Evolutionary conservation across 2,888 invertebrate species (phyloP).

Genomic region (Acleris holmiana): DNA sequence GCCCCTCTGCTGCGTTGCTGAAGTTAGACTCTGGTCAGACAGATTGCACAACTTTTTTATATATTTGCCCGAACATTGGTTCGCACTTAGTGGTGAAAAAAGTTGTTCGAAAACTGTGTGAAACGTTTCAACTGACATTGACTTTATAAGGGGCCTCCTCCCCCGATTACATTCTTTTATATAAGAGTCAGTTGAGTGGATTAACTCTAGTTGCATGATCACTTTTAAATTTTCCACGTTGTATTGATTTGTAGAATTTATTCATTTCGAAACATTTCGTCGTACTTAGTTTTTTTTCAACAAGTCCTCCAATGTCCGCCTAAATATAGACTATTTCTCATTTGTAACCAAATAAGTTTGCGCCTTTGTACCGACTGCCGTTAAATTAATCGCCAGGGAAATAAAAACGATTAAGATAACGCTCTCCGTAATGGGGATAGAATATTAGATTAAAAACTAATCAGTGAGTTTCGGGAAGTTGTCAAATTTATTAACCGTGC

Average conservation of each 20-base stretch:
- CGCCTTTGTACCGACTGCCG: background rate
- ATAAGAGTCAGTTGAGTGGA: no score
- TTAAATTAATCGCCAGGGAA: conserved; percentile 28
- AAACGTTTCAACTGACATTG: conserved; percentile 12
- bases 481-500: conserved; percentile 34
- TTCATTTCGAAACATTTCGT: no score
- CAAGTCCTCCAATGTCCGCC: no score
- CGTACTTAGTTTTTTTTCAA: no score
- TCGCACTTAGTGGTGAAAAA: conserved; percentile 32
- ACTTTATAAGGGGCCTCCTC: background rate
- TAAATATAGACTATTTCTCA: background rate
- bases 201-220: no score
- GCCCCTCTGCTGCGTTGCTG: conserved; percentile 2
- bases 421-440: conserved; percentile 26
- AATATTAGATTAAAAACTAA: conserved; percentile 37
- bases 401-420: conserved; percentile 23
- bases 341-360: background rate
- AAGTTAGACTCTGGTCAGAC: conserved; percentile 17
- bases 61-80: conserved; percentile 26
- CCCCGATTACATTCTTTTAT: no score
- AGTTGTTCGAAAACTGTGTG: conserved; percentile 24
- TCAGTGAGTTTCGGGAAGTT: conserved; percentile 33
- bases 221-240: no score
- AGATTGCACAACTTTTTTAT: conserved; percentile 28
- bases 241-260: no score